Percentiles rank a stretch among this genome's conserved stretches.
phyloP scores from a whole-genome alignment of 23 tunicate genomes.

The Clavelina lepadiformis region DNA sequence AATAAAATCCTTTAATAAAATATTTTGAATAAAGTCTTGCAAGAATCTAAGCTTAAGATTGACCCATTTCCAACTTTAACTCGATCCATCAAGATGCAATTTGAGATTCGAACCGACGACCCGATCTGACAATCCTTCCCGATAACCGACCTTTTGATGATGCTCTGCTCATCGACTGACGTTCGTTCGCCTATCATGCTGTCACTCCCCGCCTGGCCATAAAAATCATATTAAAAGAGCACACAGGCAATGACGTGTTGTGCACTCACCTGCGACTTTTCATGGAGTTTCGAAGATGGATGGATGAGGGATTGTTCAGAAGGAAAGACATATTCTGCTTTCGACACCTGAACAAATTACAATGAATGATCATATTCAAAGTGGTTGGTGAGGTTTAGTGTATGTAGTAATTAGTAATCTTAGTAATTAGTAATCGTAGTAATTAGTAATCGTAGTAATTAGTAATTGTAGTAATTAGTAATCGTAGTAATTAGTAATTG shows the following conservation, averaged over 20 bases:
- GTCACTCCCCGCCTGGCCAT: constrained; percentile 50
- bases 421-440: no score
- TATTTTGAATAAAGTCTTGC: no score
- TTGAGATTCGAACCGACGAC: constrained; percentile 39
- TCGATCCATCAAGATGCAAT: constrained; percentile 61
- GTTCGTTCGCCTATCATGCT: constrained; percentile 69
- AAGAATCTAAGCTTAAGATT: no score
- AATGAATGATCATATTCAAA: no score
- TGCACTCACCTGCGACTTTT: constrained; percentile 43
- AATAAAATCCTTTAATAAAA: no score
- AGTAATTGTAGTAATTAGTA: no score
- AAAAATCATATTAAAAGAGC: background rate
- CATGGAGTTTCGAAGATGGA: constrained; percentile 17
- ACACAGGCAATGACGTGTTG: background rate
- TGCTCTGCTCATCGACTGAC: constrained; percentile 26
- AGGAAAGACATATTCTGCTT: constrained; percentile 1
- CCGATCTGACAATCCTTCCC: constrained; percentile 66
- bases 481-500: no score
- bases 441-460: no score
- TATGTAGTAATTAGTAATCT: no score
- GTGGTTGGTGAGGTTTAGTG: no score
- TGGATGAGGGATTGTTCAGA: constrained; percentile 9
- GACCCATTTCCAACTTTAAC: constrained; percentile 49
- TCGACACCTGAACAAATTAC: constrained; percentile 12
- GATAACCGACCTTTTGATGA: constrained; percentile 55